phyloP scores from a whole-genome alignment of 92 coral and sea anemone species.

The Heteractis magnifica region DNA sequence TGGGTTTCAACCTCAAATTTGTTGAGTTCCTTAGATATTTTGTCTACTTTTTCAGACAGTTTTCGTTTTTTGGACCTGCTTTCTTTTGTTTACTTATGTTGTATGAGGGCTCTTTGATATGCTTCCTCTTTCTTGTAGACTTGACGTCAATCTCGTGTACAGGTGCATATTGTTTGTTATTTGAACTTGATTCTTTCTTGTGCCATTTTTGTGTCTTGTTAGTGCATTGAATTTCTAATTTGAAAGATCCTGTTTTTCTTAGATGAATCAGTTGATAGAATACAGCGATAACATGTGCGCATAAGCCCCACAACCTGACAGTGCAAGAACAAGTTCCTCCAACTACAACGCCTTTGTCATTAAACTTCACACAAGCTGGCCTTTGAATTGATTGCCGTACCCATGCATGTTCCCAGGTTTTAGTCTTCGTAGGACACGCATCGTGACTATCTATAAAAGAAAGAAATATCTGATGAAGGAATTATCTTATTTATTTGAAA shows the following conservation, averaged over 20 bases:
- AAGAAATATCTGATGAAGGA: neutral
- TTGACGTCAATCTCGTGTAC: neutral
- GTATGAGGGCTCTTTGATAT: neutral
- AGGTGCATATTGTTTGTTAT: neutral
- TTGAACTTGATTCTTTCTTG: neutral
- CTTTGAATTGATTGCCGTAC: conserved; percentile 27
- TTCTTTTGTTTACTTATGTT: neutral
- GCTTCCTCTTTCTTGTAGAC: neutral
- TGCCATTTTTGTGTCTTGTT: conserved; percentile 37
- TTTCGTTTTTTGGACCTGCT: neutral
- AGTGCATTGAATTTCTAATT: conserved; percentile 31
- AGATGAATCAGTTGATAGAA: neutral
- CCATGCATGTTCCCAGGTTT: conserved; percentile 39
- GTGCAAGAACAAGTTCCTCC: conserved; percentile 36
- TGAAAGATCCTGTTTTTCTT: neutral
- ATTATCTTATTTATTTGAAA: neutral
- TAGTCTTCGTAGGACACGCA: conserved; percentile 6
- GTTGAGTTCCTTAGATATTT: neutral
- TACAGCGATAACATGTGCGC: conserved; percentile 7
- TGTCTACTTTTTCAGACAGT: neutral
- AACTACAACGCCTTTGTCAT: conserved; percentile 18
- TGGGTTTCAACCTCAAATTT: conserved; percentile 6
- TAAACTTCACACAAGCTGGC: conserved; percentile 33
- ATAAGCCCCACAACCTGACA: conserved; percentile 30
- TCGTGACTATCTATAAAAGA: neutral